Base-by-base conservation (phyloP, 2,113 vertebrate genomes). In the Myotis davidii region DNA sequence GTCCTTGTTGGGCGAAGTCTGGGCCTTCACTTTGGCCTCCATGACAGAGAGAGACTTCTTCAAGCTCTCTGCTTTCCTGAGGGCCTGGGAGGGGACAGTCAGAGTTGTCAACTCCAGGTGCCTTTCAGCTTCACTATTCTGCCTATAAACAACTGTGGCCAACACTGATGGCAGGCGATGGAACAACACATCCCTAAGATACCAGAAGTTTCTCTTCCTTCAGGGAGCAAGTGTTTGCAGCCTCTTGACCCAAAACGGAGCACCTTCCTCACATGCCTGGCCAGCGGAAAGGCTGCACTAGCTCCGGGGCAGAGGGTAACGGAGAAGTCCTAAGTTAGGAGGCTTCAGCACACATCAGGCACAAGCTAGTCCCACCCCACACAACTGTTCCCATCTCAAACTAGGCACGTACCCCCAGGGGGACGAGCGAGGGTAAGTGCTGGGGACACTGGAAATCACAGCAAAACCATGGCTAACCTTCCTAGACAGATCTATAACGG, bases 1-100 rank as follows among this genome's bases (percentile, higher is more conserved):
- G 0, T 99, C 99, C 98, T 99, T 99, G 98, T 99, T 99, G 1
- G 99, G 99, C 18, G 97, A 91, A 0, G 98, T 99, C 98, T 99
- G 99, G 73, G 98, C 97, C 94, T 99, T 99, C 94, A 99, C 99
- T 96, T 99, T 99, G 89, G 98, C 98, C 79, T 99, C 99, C 95
- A 99, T 96, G 6, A 96, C 94, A 61, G 97, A 97, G 45, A 99
- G 98, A 52, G 98, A 89, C 73, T 98, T 99, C 69, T 95, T 98
- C 91, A 99, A 98, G 89, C 98, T 98, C 17, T 99, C 99, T 0
- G 99, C 99, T 98, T 99, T 99, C 98, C 99, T 99, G 97, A 99
- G 98, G 7, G 99, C 99, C 99, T 99, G 96, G 39, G 18, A 95
- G 13, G 39, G 45, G 56, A 48, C 21, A 81, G 9, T 74, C 29